Conservation (phyloP, 2,888 invertebrate genomes). For the Griposia aprilina region DNA sequence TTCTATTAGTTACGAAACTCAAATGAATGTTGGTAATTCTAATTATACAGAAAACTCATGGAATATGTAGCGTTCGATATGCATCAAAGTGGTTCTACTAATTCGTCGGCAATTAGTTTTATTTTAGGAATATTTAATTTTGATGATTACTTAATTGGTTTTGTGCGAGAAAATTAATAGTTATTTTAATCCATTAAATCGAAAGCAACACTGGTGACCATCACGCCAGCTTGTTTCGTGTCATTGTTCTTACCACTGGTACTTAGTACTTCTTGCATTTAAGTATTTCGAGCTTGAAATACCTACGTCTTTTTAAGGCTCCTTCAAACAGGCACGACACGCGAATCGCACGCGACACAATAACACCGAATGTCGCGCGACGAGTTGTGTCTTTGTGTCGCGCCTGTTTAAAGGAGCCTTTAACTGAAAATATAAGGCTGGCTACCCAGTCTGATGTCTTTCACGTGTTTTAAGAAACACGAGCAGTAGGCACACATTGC, state of each 20-base stretch:
- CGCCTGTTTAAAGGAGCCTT: no score
- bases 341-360: no score
- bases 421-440: not conserved
- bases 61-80: slow-evolving; percentile 36
- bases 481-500: not conserved
- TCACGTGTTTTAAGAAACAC: not conserved
- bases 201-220: not conserved
- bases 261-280: not conserved
- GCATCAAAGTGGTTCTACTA: slow-evolving; percentile 44
- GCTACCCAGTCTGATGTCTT: no score
- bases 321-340: no score
- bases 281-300: slow-evolving; percentile 1
- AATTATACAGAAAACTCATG: slow-evolving; percentile 58
- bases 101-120: slow-evolving; percentile 38
- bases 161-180: slow-evolving; percentile 19
- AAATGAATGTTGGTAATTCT: slow-evolving; percentile 61
- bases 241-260: not conserved
- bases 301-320: not conserved
- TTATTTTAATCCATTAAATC: slow-evolving; percentile 18
- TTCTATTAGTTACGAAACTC: slow-evolving; percentile 67
- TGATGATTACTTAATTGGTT: slow-evolving; percentile 44
- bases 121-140: slow-evolving; percentile 33
- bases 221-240: not conserved
- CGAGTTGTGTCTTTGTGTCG: no score
- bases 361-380: no score